A percentile compares a stretch with the other conserved stretches of the same genome.
Conservation (phyloP, 2,797 vertebrate species). For the Chaunax sp. region DNA sequence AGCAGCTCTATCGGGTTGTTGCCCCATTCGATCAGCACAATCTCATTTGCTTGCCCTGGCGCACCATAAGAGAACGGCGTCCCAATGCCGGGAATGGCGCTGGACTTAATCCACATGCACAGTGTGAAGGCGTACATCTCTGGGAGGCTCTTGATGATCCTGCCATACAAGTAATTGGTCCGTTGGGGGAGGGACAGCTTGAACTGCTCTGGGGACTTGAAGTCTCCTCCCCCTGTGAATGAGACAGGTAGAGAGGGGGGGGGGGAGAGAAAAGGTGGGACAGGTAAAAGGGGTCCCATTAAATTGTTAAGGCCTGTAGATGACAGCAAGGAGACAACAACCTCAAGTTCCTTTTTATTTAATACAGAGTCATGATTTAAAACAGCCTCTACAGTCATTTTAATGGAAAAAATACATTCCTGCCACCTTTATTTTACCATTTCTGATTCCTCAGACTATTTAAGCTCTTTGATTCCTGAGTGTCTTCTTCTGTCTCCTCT, state of each 20-base stretch:
- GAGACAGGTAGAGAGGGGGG: background rate
- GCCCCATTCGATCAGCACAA: conserved; percentile 98
- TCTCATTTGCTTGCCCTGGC: conserved; percentile 96
- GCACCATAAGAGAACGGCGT: conserved; percentile 98
- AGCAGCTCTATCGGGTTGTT: conserved; percentile 97
- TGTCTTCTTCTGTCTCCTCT: conserved; percentile 20
- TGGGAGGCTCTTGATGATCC: conserved; percentile 94
- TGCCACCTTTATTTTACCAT: background rate
- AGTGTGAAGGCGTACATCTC: conserved; percentile 97
- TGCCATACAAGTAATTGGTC: conserved; percentile 97
- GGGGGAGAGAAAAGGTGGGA: background rate
- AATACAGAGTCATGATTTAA: background rate
- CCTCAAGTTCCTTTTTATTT: background rate
- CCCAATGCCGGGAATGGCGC: conserved; percentile 92
- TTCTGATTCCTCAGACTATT: conserved; percentile 31
- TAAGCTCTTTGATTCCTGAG: conserved; percentile 16
- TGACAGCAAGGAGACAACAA: background rate
- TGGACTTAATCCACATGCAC: conserved; percentile 97
- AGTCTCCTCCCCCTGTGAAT: conserved; percentile 72
- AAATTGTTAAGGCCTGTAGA: background rate
- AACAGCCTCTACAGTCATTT: no score
- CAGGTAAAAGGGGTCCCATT: background rate
- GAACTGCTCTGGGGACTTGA: conserved; percentile 95
- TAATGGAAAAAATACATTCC: conserved; percentile 3
- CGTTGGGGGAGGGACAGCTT: conserved; percentile 94